Evolutionary conservation across 2,888 invertebrate genomes (phyloP).

Genomic region (Anorthoa munda): DNA sequence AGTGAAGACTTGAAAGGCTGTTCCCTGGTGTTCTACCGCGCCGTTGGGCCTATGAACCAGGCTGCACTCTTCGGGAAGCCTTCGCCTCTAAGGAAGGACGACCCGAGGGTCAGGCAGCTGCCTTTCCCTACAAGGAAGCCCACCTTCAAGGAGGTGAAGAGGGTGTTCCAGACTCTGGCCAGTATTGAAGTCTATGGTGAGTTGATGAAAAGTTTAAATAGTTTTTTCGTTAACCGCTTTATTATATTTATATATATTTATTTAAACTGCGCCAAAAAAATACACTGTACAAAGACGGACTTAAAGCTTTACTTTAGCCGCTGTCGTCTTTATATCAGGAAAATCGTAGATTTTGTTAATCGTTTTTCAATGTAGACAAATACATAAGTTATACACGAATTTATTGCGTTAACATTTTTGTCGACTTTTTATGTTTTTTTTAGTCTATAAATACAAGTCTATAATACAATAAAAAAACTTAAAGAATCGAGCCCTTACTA

Average conservation of each 20-base stretch:
- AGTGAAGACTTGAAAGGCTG: slow-evolving; percentile 92
- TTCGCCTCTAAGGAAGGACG: slow-evolving; percentile 92
- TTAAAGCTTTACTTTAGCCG: too few species aligned
- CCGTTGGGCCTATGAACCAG: slow-evolving; percentile 94
- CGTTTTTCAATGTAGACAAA: not conserved
- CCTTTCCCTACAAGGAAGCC: slow-evolving; percentile 96
- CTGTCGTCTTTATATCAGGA: not conserved
- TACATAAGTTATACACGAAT: too few species aligned
- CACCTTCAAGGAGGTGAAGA: slow-evolving; percentile 94
- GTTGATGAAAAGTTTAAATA: slow-evolving; percentile 49
- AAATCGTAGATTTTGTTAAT: not conserved
- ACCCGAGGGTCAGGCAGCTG: slow-evolving; percentile 92
- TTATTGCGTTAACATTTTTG: too few species aligned
- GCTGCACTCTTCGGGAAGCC: slow-evolving; percentile 94
- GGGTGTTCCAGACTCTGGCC: slow-evolving; percentile 93
- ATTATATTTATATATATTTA: too few species aligned
- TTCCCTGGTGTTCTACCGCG: slow-evolving; percentile 94
- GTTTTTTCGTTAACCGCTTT: too few species aligned
- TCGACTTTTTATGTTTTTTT: too few species aligned
- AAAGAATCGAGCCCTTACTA: not conserved
- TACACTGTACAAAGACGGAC: too few species aligned
- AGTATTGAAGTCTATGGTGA: slow-evolving; percentile 93
- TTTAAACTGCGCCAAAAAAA: too few species aligned
- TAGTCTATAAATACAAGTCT: too few species aligned
- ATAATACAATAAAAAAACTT: too few species aligned